Base-by-base conservation (phyloP, 37 sponge, comb jelly and placozoan genomes). In the Bolinopsis microptera region DNA sequence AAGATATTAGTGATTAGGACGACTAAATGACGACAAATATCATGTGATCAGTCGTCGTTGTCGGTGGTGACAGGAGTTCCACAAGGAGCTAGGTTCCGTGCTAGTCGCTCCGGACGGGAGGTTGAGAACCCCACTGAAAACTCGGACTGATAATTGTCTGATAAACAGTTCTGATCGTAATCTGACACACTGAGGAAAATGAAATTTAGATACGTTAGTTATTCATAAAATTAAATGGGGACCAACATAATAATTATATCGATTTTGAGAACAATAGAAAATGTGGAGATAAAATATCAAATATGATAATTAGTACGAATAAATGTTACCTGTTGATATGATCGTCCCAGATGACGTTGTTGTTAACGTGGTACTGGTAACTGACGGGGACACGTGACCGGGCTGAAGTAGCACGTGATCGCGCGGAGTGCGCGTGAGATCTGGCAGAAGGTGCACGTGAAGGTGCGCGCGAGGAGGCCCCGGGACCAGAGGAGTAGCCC, bases 301-400 rank as follows among this genome's bases (percentile, higher is more conserved):
- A 48, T 18, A 48, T 48, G 61, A 13, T 48, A 13, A 48, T 13
- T 18, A 48, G n/a, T n/a, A n/a, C n/a, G n/a, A n/a, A n/a, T n/a
- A n/a, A n/a, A n/a, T n/a, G n/a, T n/a, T n/a, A 86, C 90, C 90
- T 86, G 90, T 86, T 86, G 13, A 86, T 40, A 23, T 86, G 40
- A 48, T 86, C 90, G 28, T 86, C 90, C 90, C 90, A 86, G 90
- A 86, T 39, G 36, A 86, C 36, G 26, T 41, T 39, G 1, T 22
- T 86, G 61, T 86, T 86, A 22, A 86, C 90, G 61, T 86, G 90
- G 61, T 86, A 86, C 13, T 86, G 90, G 61, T 86, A 86, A 39
- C 36, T 24, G 5, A 86, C 90, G 5, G 90, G 61, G 33, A 32
- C 80, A 77, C 80, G 80, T 77, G 80, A 77, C 36, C 32, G 28